Base-by-base conservation (phyloP, 2,113 vertebrate genomes). In the Myodes glareolus region DNA sequence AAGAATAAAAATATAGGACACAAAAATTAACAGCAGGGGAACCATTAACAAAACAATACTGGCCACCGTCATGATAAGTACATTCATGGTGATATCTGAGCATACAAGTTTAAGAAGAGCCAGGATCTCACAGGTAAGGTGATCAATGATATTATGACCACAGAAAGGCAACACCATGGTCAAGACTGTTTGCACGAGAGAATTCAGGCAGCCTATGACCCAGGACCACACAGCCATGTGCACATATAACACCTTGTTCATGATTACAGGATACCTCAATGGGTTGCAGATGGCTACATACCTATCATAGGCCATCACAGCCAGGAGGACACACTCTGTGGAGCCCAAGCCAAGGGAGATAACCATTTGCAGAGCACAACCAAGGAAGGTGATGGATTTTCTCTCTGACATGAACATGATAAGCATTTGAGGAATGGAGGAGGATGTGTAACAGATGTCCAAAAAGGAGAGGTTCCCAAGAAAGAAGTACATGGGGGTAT, bases 401-500 rank as follows among this genome's bases (percentile, higher is more conserved):
- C 33, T 96, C 78, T 86, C 9, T 42, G 92, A 87, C 12, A 1
- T 65, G 80, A 97, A 90, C 16, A 92, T 95, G 55, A 82, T 21
- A 39, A 97, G 90, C 81, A 87, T 91, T 2, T 75, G 76, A 73
- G 96, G 90, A 84, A 95, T 89, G 25, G 94, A 88, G 0, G 92
- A 96, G 52, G 97, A 96, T 92, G 93, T 96, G 6, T 97, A 97
- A 42, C 97, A 95, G 13, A 98, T 95, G 42, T 97, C 96, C 89
- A 96, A 88, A 76, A 98, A 93, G 2, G 96, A 97, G 90, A 98
- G 95, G 12, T 98, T 97, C 50, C 96, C 72, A 63, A 98, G 97
- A 70, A 98, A 97, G 91, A 97, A 97, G 90, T 97, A 97, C 98
- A 97, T 97, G 2, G 97, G 96, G 0, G 88, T 96, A 21, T 96